Conservation (phyloP, 2,797 vertebrate genomes). For the Phoeniculus purpureus region DNA sequence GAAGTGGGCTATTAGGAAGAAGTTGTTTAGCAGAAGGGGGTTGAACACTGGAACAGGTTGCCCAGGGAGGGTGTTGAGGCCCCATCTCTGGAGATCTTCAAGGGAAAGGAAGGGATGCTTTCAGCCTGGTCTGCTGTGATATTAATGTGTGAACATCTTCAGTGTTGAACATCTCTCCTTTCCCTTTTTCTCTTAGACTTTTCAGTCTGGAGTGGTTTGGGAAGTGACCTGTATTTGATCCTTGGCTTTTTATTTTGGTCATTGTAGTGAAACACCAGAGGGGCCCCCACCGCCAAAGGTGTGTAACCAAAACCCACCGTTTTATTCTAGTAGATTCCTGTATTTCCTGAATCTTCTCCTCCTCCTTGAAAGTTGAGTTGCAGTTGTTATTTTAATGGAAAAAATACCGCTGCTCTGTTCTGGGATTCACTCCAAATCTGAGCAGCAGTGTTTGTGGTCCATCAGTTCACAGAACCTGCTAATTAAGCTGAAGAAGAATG, state of each 20-base stretch:
- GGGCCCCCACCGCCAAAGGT: neutral
- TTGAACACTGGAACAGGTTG: too few relatives aligned
- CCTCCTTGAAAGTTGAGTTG: neutral
- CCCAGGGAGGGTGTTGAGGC: too few relatives aligned
- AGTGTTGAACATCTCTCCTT: too few relatives aligned
- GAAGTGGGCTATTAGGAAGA: too few relatives aligned
- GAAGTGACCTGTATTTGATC: neutral
- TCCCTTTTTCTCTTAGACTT: neutral
- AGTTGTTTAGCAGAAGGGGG: too few relatives aligned
- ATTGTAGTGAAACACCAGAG: neutral
- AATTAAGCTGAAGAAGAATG: constrained; percentile 5
- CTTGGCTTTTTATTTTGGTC: neutral
- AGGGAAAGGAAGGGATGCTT: too few relatives aligned
- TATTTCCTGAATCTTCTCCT: neutral
- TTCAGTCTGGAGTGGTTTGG: neutral
- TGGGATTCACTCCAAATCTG: neutral
- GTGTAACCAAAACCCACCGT: neutral
- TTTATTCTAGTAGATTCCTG: neutral
- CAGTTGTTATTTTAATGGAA: neutral
- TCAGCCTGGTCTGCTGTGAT: too few relatives aligned
- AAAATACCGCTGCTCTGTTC: neutral
- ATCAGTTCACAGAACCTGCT: constrained; percentile 7
- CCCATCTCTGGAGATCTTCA: too few relatives aligned
- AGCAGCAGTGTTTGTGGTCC: neutral
- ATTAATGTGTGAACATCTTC: too few relatives aligned